Conservation (phyloP, 2,113 vertebrate genomes). For the Ophthalmolycus amberensis region DNA sequence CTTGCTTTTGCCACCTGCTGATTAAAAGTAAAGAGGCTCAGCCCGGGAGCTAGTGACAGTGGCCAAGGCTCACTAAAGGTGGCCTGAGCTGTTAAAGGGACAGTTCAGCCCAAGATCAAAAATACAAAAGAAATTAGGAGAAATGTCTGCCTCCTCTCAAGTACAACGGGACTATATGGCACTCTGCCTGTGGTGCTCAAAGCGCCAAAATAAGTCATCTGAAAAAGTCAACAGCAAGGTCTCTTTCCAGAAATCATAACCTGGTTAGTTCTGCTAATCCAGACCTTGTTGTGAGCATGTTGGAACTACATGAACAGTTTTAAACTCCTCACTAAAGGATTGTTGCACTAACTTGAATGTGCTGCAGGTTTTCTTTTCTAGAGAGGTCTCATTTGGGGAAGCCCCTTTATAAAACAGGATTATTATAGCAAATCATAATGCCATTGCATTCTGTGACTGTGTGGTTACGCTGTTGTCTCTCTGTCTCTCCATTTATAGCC, state of each 20-base stretch:
- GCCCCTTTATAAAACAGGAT: no score
- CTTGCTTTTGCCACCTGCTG: neutral
- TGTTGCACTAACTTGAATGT: neutral
- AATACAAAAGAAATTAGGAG: no score
- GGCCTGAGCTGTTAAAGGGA: neutral
- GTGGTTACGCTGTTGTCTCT: constrained; percentile 27
- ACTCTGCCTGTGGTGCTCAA: no score
- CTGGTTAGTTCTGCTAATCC: no score
- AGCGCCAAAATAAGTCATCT: no score
- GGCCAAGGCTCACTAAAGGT: neutral
- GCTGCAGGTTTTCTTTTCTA: neutral
- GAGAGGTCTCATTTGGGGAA: neutral
- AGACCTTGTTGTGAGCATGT: no score
- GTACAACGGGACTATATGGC: no score
- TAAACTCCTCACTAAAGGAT: neutral
- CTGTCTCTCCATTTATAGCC: constrained; percentile 39
- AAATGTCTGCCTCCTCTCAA: no score
- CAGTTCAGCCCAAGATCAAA: neutral
- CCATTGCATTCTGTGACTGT: neutral
- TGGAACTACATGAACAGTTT: neutral
- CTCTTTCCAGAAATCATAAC: no score
- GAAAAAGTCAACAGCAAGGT: no score
- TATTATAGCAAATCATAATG: neutral
- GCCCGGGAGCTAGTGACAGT: neutral
- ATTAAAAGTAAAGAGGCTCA: neutral